These are phyloP conservation scores for Sander vitreus DNA, from an alignment of 2,113 vertebrate species.

Conservation along the genomic window DNA sequence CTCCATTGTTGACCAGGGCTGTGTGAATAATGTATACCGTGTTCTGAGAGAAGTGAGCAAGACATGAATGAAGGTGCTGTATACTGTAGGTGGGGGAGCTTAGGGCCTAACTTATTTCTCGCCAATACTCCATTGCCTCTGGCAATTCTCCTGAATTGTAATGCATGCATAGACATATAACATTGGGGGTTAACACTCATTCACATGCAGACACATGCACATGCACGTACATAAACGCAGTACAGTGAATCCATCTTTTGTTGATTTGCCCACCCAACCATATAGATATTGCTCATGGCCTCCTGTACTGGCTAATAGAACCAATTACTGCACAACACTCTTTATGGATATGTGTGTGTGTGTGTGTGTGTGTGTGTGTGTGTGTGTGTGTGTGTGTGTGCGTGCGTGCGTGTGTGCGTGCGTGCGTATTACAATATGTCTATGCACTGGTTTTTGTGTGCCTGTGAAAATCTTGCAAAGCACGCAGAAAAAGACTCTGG, in stretches of 20 bases:
- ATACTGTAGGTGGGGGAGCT: constrained; percentile 28
- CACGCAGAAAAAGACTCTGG: constrained; percentile 24
- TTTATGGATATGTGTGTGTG: constrained; percentile 7
- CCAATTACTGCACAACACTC: constrained; percentile 70
- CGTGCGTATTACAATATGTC: not conserved
- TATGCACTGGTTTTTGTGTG: constrained; percentile 34
- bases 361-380: constrained; percentile 30
- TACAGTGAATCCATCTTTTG: constrained; percentile 50
- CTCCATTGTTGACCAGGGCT: constrained; percentile 51
- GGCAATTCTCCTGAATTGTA: constrained; percentile 26
- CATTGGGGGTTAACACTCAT: not conserved
- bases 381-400: constrained; percentile 34
- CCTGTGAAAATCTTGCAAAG: constrained; percentile 34
- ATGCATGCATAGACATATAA: constrained; percentile 18
- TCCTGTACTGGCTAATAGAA: constrained; percentile 72
- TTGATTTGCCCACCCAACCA: constrained; percentile 54
- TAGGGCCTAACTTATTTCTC: constrained; percentile 49
- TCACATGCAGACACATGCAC: constrained; percentile 16
- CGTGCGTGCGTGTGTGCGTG: constrained; percentile 23
- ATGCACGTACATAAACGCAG: constrained; percentile 36
- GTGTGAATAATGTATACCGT: constrained; percentile 70
- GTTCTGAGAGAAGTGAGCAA: constrained; percentile 32
- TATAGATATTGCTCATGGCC: constrained; percentile 67
- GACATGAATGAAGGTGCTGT: constrained; percentile 42
- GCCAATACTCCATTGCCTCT: constrained; percentile 36